Evolutionary conservation across 2,888 invertebrate species (phyloP).

Genomic region (Timema cristinae): DNA sequence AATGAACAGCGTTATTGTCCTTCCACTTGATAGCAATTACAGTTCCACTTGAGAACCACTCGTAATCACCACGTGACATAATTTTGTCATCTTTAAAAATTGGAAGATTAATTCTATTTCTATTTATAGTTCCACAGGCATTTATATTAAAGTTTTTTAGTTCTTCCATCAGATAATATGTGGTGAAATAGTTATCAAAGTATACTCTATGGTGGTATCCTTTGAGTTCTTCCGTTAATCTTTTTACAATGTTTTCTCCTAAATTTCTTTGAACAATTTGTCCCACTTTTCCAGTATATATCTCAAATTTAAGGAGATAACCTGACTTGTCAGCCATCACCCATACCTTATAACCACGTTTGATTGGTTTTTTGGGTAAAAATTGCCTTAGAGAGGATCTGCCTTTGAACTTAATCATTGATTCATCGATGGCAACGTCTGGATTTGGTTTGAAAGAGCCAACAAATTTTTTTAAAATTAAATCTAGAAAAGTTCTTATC

Average conservation of each 20-base stretch:
- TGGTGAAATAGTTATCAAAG: constrained; percentile 10
- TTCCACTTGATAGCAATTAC: constrained; percentile 36
- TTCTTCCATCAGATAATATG: not conserved
- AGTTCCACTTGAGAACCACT: constrained; percentile 20
- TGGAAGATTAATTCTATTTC: constrained; percentile 2
- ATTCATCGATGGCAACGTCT: constrained; percentile 29
- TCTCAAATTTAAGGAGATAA: constrained; percentile 35
- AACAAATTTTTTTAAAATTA: not conserved
- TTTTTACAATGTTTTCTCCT: constrained; percentile 35
- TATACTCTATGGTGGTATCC: constrained; percentile 33
- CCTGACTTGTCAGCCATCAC: constrained; percentile 32
- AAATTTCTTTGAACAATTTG: constrained; percentile 31
- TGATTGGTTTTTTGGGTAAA: constrained; percentile 36
- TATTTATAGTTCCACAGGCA: constrained; percentile 11
- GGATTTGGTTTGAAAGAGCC: constrained; percentile 10
- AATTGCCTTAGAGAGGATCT: constrained; percentile 35
- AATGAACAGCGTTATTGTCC: constrained; percentile 35
- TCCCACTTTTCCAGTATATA: constrained; percentile 37
- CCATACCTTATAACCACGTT: constrained; percentile 37
- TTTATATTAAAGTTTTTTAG: not conserved
- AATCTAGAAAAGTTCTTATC: constrained; percentile 14
- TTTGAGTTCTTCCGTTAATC: constrained; percentile 32
- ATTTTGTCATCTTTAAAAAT: not conserved
- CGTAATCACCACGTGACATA: constrained; percentile 5
- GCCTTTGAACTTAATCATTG: constrained; percentile 37